Evolutionary conservation across 2,888 invertebrate species (phyloP), one percentile per base, ranked within the genome.

Genomic region (Cabera pusaria): DNA sequence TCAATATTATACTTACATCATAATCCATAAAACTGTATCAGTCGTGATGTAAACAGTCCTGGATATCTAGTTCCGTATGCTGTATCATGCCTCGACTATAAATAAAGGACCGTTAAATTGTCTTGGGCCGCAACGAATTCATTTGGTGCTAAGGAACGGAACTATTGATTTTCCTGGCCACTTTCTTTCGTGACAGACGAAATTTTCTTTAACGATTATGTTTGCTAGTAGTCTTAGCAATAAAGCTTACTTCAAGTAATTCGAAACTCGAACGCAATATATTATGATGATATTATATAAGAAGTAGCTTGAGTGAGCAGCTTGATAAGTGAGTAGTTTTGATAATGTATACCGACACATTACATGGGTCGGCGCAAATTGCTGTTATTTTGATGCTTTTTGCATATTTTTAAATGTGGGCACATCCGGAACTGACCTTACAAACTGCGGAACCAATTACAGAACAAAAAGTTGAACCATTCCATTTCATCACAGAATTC

Each of bases 151-250:
- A 32, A 37, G 24, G 20, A 27, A 40, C 41, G 29, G 28, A 37
- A 40, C 24, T 44, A 52, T 52, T 35, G 49, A 49, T 52, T 49
- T 44, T 28, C 43, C 28, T 22, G 36, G 36, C 33, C 38, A 27
- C 40, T 41, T 39, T 32, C 37, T 49, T 41, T 29, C 49, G 42
- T 52, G 42, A 49, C 49, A 5, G 8, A 10, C 16, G 25, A 14
- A 22, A 9, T 5, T 12, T 23, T n/a, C 17, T 28, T 14, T 23
- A 19, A 18, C 6, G 18, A 33, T 23, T 23, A 3, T 22, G 22
- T 1, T 23, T 11, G 23, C 5, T 23, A 9, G n/a, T n/a, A 10
- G 5, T 10, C 22, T 6, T 19, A 19, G 22, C 10, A 6, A 22
- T 22, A 22, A 22, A 22, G 10, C 9, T n/a, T 22, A 2, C 22